Evolutionary conservation across 1,140 invertebrate species (phyloP), one percentile per base, ranked within the genome.

Genomic region (Araneus ventricosus): DNA sequence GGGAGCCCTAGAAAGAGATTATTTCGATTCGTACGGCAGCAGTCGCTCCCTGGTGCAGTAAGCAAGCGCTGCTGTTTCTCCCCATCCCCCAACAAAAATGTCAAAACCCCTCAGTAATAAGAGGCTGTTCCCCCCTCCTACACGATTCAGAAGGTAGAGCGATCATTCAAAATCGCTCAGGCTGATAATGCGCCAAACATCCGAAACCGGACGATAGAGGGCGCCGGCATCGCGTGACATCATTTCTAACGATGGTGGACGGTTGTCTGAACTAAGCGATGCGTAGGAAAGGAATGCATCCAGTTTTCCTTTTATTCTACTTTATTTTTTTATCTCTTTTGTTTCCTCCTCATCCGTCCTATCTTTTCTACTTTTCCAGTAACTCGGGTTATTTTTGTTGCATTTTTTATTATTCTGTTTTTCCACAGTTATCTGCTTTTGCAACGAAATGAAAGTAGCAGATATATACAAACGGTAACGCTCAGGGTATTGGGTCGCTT

Each of bases 121-220:
- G 45, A 80, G 88, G n/a, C 39, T 92, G 70, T 30, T 45, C 61
- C 24, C 34, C 17, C 45, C 20, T 67, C 52, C 24, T 45, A 82
- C 52, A 20, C 70, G 27, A 82, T n/a, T 80, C 41, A 30, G 63
- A 87, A 88, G 88, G 88, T 80, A 84, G 67, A 37, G 75, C 90
- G 61, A 92, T 92, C 90, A 92, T 92, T 92, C 90, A 92, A 92
- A 92, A 92, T 61, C 90, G 63, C 30, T 92, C 90, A 92, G 27
- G 80, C 90, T 86, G 61, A 86, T 92, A 92, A 92, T 92, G 61
- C 80, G 41, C 84, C 90, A 92, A 92, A 86, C 90, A 92, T 92
- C 90, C 61, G 80, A 92, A 75, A 86, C 90, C 82, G 39, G 41
- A 27, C 90, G 90, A 86, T 86, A 92, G 90, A 86, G 82, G 90